Evolutionary conservation across 2,888 invertebrate genomes (phyloP).

Genomic region (Megalurothrips usitatus): DNA sequence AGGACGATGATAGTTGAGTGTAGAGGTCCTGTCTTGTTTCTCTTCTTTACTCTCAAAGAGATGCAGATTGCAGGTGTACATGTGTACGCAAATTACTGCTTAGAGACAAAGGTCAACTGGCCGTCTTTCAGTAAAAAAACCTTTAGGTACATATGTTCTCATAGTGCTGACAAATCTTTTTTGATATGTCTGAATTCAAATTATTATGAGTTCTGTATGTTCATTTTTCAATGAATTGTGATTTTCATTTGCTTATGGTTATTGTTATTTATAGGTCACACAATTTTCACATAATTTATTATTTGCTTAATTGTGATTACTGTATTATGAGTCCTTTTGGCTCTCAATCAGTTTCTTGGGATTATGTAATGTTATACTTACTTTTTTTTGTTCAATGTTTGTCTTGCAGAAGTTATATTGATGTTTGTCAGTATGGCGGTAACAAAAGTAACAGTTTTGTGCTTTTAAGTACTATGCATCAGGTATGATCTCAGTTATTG

Average conservation of each 20-base stretch:
- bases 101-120: neutral
- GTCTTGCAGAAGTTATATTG: conserved; percentile 1
- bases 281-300: conserved; percentile 25
- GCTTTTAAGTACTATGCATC: conserved; percentile 4
- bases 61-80: too few species aligned
- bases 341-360: neutral
- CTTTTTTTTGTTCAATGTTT: conserved; percentile 11
- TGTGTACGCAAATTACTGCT: neutral
- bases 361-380: neutral
- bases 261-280: neutral
- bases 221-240: neutral
- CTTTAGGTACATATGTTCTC: neutral
- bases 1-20: neutral
- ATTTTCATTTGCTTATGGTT: conserved; percentile 10
- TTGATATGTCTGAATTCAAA: neutral
- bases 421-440: neutral
- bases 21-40: neutral
- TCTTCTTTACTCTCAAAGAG: neutral
- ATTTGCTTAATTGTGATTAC: neutral
- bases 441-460: conserved; percentile 24
- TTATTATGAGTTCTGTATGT: neutral
- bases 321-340: conserved; percentile 5
- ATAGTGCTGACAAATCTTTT: neutral
- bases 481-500: conserved; percentile 21
- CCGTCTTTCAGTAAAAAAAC: neutral